phyloP scores from a whole-genome alignment of 2,888 invertebrate genomes.

The Stratiomys singularior region DNA sequence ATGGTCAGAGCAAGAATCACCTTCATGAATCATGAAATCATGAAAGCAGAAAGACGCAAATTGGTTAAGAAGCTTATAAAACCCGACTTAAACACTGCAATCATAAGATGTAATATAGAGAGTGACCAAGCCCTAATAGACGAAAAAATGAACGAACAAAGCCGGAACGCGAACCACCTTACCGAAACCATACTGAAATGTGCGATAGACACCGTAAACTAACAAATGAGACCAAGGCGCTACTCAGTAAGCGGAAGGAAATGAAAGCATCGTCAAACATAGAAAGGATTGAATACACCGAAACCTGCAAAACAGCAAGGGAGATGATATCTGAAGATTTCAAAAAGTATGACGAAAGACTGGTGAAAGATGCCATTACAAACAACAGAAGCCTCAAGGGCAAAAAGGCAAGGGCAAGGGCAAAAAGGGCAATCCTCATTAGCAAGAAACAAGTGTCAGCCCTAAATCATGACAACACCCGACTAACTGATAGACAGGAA shows the following conservation, averaged over 20 bases:
- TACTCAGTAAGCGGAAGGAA: conserved; percentile 12
- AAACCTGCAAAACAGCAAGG: conserved; percentile 18
- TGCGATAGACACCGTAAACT: background rate
- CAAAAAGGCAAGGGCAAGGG: too few relatives aligned
- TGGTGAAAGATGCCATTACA: conserved; percentile 1
- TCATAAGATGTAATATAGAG: background rate
- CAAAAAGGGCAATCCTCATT: too few relatives aligned
- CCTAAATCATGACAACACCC: background rate
- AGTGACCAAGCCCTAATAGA: background rate
- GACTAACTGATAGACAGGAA: background rate
- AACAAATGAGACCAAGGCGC: background rate
- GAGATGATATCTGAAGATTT: conserved; percentile 7
- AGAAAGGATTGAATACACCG: conserved; percentile 9
- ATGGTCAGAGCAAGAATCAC: too few relatives aligned
- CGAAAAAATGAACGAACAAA: background rate
- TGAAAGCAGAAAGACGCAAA: too few relatives aligned
- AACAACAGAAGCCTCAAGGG: conserved; percentile 5
- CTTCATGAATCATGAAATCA: too few relatives aligned
- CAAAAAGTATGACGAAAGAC: background rate
- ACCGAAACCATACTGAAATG: background rate
- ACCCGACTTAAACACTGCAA: background rate
- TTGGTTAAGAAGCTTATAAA: background rate
- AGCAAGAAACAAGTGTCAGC: background rate
- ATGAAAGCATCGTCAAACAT: conserved; percentile 11
- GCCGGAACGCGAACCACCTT: background rate